Evolutionary conservation across 2,888 invertebrate species (phyloP).

Genomic region (Sphaerophoria taeniata): DNA sequence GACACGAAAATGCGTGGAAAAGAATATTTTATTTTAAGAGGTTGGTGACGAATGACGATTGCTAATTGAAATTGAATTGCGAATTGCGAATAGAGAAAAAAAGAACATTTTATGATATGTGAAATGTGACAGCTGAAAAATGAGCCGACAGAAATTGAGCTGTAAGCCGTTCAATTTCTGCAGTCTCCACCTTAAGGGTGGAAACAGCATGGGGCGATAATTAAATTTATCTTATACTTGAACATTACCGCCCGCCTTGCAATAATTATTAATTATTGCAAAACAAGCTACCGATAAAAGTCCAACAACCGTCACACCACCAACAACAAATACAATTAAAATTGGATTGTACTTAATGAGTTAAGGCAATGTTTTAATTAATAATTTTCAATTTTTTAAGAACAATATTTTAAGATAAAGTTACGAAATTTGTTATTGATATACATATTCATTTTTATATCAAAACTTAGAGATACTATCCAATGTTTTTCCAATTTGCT

Average conservation of each 20-base stretch:
- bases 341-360: not conserved
- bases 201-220: no score
- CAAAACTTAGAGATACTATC: slow-evolving; percentile 1
- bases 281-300: not conserved
- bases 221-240: not conserved
- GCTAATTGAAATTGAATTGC: no score
- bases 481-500: not conserved
- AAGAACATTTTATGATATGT: no score
- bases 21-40: no score
- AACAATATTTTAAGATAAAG: not conserved
- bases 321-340: not conserved
- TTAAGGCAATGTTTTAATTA: not conserved
- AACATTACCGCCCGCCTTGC: not conserved
- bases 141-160: no score
- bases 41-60: no score
- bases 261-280: not conserved
- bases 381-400: not conserved
- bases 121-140: no score
- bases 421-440: not conserved
- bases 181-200: no score
- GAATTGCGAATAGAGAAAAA: no score
- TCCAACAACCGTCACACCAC: not conserved
- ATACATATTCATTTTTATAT: not conserved
- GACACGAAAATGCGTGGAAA: no score
- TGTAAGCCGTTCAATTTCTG: no score